Conservation (phyloP, 2,888 invertebrate species). For the Cremastobaeus sp. region DNA sequence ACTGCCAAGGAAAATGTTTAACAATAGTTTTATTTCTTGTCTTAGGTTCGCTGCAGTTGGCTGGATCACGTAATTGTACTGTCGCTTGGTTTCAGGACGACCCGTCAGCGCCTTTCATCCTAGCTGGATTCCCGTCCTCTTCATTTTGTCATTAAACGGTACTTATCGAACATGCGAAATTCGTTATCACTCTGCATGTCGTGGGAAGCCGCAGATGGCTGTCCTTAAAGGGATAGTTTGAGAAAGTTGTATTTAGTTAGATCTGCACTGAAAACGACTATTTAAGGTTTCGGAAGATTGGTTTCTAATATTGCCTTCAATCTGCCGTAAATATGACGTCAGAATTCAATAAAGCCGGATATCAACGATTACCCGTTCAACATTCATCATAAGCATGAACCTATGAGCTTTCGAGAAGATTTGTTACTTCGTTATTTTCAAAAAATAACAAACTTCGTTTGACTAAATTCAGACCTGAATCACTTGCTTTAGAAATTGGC, state of each 20-base stretch:
- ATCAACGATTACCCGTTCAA: no score
- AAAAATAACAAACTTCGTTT: no score
- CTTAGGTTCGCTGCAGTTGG: no score
- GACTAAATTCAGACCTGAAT: no score
- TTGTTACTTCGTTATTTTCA: no score
- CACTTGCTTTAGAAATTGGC: no score
- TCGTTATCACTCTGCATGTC: slow-evolving; percentile 49
- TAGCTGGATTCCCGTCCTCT: slow-evolving; percentile 36
- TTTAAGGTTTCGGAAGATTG: slow-evolving; percentile 22
- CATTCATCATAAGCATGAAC: no score
- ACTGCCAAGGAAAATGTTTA: no score
- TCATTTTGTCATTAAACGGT: slow-evolving; percentile 57
- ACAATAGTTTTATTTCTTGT: slow-evolving; percentile 16
- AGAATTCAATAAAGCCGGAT: no score
- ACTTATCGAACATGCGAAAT: slow-evolving; percentile 56
- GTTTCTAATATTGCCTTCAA: no score
- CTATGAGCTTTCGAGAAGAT: no score
- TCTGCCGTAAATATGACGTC: no score
- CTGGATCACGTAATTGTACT: slow-evolving; percentile 35
- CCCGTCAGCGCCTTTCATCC: slow-evolving; percentile 40
- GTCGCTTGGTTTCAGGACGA: slow-evolving; percentile 38
- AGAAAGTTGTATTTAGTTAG: slow-evolving; percentile 37
- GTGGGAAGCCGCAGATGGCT: slow-evolving; percentile 51
- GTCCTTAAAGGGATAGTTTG: slow-evolving; percentile 47
- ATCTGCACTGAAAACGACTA: not conserved